A percentile compares a stretch with the other conserved stretches of the same genome.
These are phyloP conservation scores for Lepus timidus DNA, from an alignment of 2,113 vertebrate genomes.

Conservation along the genomic window DNA sequence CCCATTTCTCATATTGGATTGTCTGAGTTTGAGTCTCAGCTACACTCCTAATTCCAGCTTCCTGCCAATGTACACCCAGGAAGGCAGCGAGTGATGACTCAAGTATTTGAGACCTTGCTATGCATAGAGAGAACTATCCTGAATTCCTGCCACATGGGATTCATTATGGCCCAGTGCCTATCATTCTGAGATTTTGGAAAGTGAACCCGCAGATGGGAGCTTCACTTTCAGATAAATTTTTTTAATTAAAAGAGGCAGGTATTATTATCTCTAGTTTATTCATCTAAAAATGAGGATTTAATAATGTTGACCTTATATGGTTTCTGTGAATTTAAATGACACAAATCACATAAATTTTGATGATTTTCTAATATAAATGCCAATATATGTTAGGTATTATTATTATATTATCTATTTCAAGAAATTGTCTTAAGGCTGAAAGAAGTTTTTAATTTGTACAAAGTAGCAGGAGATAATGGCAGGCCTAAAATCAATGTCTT, in stretches of 20 bases:
- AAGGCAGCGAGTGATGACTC: too few relatives aligned
- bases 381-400: background rate
- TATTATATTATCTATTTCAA: background rate
- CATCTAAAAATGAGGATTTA: background rate
- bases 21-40: too few relatives aligned
- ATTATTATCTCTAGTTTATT: background rate
- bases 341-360: background rate
- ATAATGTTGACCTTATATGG: background rate
- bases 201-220: too few relatives aligned
- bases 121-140: too few relatives aligned
- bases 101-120: too few relatives aligned
- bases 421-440: conserved; percentile 1
- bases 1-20: too few relatives aligned
- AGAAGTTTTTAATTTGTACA: background rate
- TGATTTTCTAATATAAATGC: background rate
- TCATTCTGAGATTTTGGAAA: too few relatives aligned
- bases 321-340: background rate
- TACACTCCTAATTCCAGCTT: too few relatives aligned
- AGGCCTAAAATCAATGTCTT: conserved; percentile 22
- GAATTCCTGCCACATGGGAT: too few relatives aligned
- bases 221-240: too few relatives aligned
- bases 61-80: too few relatives aligned
- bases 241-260: background rate
- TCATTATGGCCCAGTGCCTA: too few relatives aligned
- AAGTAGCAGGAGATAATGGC: background rate